These are phyloP conservation scores for Hydrotaea cyrtoneurina DNA, from an alignment of 2,888 invertebrate species.

Conservation along the genomic window DNA sequence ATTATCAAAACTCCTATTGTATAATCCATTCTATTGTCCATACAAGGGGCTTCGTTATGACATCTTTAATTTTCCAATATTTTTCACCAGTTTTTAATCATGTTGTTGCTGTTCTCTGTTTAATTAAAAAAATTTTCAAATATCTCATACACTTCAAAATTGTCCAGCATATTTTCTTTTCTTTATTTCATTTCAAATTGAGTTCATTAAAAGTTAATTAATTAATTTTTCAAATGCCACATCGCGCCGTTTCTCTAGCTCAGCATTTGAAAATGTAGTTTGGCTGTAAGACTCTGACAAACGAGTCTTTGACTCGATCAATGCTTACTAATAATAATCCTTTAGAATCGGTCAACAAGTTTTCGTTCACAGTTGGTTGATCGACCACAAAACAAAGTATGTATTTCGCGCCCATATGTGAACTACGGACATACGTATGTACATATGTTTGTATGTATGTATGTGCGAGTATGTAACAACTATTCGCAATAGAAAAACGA, in stretches of 20 bases:
- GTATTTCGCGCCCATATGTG: not conserved
- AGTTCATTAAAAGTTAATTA: conserved; percentile 43
- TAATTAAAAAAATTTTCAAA: not conserved
- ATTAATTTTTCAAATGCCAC: conserved; percentile 37
- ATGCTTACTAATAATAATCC: conserved; percentile 32
- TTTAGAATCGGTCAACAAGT: conserved; percentile 54
- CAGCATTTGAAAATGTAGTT: conserved; percentile 3
- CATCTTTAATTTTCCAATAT: too few species aligned
- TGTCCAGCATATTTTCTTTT: not conserved
- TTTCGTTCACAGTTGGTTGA: conserved; percentile 21
- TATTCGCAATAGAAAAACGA: conserved; percentile 34
- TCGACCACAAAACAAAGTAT: not conserved
- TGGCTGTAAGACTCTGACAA: not conserved
- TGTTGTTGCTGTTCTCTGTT: too few species aligned
- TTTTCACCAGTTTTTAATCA: too few species aligned
- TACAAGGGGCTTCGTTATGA: too few species aligned
- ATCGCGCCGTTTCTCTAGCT: conserved; percentile 13
- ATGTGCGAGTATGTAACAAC: too few species aligned
- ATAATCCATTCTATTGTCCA: too few species aligned
- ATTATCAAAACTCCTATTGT: too few species aligned
- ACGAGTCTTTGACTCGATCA: not conserved
- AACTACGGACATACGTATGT: not conserved
- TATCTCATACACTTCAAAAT: not conserved
- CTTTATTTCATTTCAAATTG: conserved; percentile 1
- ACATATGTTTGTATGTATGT: not conserved